Conservation (phyloP, 2,113 vertebrate genomes). For the Fulica atra region DNA sequence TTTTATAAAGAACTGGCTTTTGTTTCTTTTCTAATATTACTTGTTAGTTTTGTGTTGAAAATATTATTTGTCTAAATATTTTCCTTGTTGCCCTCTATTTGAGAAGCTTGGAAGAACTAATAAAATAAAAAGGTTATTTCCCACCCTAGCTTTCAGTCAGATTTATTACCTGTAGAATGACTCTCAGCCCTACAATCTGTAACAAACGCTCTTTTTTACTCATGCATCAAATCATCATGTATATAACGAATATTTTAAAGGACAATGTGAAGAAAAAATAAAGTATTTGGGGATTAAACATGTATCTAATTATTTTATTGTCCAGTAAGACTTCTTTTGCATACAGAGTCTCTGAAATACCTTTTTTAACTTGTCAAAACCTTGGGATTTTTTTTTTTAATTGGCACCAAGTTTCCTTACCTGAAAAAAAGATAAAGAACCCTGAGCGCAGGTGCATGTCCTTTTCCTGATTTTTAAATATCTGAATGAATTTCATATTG, state of each 20-base stretch:
- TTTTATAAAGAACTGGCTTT: not conserved
- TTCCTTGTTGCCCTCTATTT: not conserved
- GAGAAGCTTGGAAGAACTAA: not conserved
- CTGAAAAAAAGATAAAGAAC: not conserved
- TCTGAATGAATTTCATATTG: not conserved
- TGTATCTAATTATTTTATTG: not conserved
- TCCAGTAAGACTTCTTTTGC: not conserved
- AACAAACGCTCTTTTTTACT: not conserved
- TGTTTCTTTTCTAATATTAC: not conserved
- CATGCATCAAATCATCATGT: not conserved
- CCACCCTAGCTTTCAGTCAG: not conserved
- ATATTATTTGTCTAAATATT: not conserved
- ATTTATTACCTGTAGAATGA: not conserved
- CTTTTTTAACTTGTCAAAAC: not conserved
- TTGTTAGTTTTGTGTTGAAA: not conserved
- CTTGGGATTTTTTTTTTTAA: not conserved
- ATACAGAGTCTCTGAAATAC: not conserved
- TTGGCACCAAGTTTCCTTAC: not conserved
- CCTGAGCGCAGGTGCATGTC: not conserved
- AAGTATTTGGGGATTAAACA: not conserved
- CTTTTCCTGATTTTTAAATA: not conserved
- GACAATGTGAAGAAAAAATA: not conserved
- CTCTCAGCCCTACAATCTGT: not conserved
- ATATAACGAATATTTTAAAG: not conserved
- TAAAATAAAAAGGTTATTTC: not conserved